phyloP scores from a whole-genome alignment of 2,797 vertebrate genomes.

The Spinus pinus region DNA sequence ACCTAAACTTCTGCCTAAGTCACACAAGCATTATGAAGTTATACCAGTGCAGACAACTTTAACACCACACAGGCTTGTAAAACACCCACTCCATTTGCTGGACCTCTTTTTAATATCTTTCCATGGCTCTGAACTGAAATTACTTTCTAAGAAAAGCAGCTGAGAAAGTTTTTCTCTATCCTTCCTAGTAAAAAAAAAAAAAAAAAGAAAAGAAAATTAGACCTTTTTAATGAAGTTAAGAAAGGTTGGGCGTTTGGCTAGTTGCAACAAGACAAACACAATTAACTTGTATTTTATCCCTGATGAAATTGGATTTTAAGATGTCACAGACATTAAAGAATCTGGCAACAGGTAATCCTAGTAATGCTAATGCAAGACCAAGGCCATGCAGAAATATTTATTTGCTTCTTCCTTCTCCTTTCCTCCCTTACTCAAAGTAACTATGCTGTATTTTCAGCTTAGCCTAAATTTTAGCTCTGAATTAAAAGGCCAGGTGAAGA shows the following conservation, averaged over 20 bases:
- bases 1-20: neutral
- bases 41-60: neutral
- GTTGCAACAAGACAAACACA: neutral
- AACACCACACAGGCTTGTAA: neutral
- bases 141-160: constrained; percentile 42
- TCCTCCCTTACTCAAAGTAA: neutral
- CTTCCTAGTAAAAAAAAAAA: neutral
- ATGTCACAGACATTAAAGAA: neutral
- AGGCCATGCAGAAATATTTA: neutral
- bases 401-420: neutral
- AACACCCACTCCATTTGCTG: neutral
- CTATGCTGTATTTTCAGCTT: constrained; percentile 11
- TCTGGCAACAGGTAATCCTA: neutral
- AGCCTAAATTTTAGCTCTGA: neutral
- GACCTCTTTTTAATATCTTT: neutral
- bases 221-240: neutral
- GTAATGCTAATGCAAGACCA: neutral
- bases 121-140: constrained; percentile 3
- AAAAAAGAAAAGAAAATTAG: neutral
- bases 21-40: neutral
- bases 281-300: neutral
- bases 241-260: neutral
- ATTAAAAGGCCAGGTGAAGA: neutral
- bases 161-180: neutral
- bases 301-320: neutral